phyloP scores from a whole-genome alignment of 2,888 invertebrate species.

The Sarcophaga subvicina region DNA sequence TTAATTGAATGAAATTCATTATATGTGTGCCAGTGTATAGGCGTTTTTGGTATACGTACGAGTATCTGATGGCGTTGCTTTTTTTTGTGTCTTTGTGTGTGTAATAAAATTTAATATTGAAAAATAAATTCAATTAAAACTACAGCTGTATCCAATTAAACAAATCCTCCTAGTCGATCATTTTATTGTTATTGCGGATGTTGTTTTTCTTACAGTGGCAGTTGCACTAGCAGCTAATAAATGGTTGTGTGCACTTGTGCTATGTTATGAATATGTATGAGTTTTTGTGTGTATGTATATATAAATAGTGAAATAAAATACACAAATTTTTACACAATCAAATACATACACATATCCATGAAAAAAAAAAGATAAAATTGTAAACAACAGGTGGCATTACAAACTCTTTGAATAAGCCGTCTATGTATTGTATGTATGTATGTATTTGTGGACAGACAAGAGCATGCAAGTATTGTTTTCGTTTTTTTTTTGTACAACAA shows the following conservation, averaged over 20 bases:
- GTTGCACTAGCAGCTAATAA: background rate
- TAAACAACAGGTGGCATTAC: slow-evolving; percentile 54
- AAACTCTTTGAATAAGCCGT: background rate
- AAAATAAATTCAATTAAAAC: slow-evolving; percentile 64
- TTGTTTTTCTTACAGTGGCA: background rate
- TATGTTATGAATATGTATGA: background rate
- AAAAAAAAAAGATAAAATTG: background rate
- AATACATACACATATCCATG: background rate
- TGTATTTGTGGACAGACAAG: background rate
- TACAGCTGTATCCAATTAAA: slow-evolving; percentile 63
- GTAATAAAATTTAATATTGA: slow-evolving; percentile 60
- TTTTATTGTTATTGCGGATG: slow-evolving; percentile 54
- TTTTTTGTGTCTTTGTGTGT: slow-evolving; percentile 25
- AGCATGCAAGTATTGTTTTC: slow-evolving; percentile 12
- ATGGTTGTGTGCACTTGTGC: background rate
- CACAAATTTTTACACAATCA: background rate
- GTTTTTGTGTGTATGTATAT: background rate
- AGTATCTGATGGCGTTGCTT: too few species aligned
- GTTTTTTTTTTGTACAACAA: slow-evolving; percentile 71
- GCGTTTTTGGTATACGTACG: background rate
- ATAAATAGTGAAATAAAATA: background rate
- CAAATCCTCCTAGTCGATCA: slow-evolving; percentile 64
- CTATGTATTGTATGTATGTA: background rate
- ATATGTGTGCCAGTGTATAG: background rate
- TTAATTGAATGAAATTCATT: slow-evolving; percentile 59